phyloP scores from a whole-genome alignment of 2,888 invertebrate species.

The Tiliacea citrago region DNA sequence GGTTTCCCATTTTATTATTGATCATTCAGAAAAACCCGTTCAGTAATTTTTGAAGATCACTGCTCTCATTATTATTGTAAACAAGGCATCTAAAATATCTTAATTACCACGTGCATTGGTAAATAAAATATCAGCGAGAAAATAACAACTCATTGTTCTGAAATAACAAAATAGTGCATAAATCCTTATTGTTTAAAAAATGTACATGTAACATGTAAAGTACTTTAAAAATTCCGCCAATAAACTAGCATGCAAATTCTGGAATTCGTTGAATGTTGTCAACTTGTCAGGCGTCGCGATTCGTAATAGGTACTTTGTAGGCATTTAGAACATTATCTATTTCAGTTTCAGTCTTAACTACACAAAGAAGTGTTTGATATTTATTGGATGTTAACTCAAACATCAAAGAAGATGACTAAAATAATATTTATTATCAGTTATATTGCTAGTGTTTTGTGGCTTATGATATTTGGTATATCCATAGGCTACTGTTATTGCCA shows the following conservation, averaged over 20 bases:
- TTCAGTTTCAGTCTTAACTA: not conserved
- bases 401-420: conserved; percentile 3
- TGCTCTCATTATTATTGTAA: not conserved
- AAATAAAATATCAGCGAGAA: conserved; percentile 1
- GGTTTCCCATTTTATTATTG: not conserved
- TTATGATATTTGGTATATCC: not conserved
- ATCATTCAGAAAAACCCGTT: not conserved
- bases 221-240: not conserved
- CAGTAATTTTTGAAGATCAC: not conserved
- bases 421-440: not conserved
- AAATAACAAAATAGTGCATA: not conserved
- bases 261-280: conserved; percentile 4
- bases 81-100: not conserved
- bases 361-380: not conserved
- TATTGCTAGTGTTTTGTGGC: not conserved
- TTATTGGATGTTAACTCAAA: conserved; percentile 1
- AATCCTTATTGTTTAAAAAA: not conserved
- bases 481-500: not conserved
- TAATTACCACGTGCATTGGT: too few relatives aligned
- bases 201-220: not conserved
- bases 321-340: not conserved
- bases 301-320: not conserved
- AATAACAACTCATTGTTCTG: not conserved
- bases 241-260: not conserved
- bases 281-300: not conserved